phyloP scores from a whole-genome alignment of 2,797 vertebrate species.

The Parotocinclus haroldoi region DNA sequence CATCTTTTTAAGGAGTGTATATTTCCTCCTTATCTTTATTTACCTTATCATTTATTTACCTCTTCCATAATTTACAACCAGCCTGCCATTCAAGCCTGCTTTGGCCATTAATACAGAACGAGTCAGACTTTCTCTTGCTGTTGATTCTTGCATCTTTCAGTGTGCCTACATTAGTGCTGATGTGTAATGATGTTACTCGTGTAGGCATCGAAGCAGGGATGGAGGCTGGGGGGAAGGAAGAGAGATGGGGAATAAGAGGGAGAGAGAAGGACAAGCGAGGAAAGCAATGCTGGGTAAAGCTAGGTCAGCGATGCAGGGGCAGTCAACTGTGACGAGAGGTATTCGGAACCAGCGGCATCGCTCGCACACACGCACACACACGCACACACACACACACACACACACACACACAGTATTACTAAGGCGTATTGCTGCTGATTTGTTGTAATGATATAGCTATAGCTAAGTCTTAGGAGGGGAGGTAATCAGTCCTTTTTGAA shows the following conservation, averaged over 20 bases:
- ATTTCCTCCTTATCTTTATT: neutral
- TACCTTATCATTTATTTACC: too few relatives aligned
- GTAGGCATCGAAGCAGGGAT: neutral
- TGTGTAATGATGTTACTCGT: neutral
- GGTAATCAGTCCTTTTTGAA: too few relatives aligned
- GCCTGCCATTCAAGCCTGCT: conserved; percentile 10
- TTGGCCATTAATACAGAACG: neutral
- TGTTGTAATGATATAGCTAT: too few relatives aligned
- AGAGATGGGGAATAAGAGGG: neutral
- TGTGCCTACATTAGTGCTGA: neutral
- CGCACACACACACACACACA: conserved; percentile 17
- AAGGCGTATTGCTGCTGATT: too few relatives aligned
- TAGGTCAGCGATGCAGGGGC: conserved; percentile 70
- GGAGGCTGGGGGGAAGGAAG: neutral
- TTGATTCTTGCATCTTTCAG: too few relatives aligned
- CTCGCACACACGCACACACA: conserved; percentile 23
- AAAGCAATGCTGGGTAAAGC: conserved; percentile 54
- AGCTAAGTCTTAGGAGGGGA: too few relatives aligned
- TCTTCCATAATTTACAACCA: conserved; percentile 11
- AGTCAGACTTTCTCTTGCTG: too few relatives aligned
- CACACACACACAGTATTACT: neutral
- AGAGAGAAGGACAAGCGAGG: conserved; percentile 2
- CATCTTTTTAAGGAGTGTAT: too few relatives aligned
- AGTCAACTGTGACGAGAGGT: conserved; percentile 63
- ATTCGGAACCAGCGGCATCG: conserved; percentile 50